Base-by-base conservation (phyloP, 2,113 vertebrate species). In the Choloepus hoffmanni region DNA sequence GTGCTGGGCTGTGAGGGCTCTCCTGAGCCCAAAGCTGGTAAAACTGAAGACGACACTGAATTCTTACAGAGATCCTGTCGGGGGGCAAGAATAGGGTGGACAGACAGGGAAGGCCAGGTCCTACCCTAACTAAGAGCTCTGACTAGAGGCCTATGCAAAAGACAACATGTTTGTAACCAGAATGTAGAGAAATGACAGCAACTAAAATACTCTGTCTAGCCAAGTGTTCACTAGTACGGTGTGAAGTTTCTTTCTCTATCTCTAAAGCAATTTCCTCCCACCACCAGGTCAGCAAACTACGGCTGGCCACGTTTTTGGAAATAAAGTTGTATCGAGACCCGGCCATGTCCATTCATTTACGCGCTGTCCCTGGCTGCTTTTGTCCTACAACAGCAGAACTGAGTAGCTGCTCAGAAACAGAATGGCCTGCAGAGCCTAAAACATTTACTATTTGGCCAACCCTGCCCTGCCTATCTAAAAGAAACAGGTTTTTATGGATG, bases 131-230 rank as follows among this genome's bases (percentile, higher is more conserved):
- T 5, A 60, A 45, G 43, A 33, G 18, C 43, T 5, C 5, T 23
- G 53, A 24, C 15, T 65, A 55, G 26, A 53, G 1, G 7, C 30
- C 33, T 10, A 7, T 2, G 2, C n/a, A 24, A 28, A 26, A 15
- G 0, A 5, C 7, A 10, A 33, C 28, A 16, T 0, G 1, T 28
- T 19, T n/a, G 1, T 1, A 12, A 13, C 50, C 9, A 3, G 67
- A 33, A 2, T 1, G 7, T 4, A 15, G 48, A 43, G 18, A 30
- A 12, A 13, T 26, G 19, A 43, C 33, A 23, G 7, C 2, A 7
- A 45, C 9, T 2, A 45, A 33, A 33, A 48, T 12, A 24, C 30
- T 60, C 16, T 74, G 40, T 63, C 19, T 8, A 16, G 26, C 81
- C 48, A 18, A 19, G 48, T 18, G 3, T 0, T 1, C 0, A 23